Base-by-base conservation (phyloP, 2,113 vertebrate species). In the Psilopogon haemacephalus region DNA sequence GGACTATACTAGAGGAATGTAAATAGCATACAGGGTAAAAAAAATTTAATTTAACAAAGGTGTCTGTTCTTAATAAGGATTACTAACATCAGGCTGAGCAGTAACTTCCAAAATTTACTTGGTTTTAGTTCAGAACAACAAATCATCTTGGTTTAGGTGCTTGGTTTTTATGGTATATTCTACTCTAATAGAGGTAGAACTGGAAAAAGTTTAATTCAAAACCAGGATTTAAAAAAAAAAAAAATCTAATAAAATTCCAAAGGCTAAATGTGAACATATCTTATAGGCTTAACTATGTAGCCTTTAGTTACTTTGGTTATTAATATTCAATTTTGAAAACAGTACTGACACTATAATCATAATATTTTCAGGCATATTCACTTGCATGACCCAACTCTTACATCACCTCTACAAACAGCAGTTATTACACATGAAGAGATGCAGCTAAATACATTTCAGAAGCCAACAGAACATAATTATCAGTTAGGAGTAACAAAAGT, bases 311-410 rank as follows among this genome's bases (percentile, higher is more conserved):
- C 63, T 89, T 55, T 37, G 67, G 63, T 92, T 88, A 67, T 87
- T 95, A 96, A 79, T 82, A 94, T 30, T 88, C 67, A 75, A 27
- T 60, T 86, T 60, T 38, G 62, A 83, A 86, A 94, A 76, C 78
- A 76, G 30, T 33, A 42, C 44, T 87, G 78, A 80, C 74, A 79
- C 32, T 62, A 38, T 70, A 91, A 87, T 75, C 44, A 65, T 44
- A 73, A 72, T 82, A 62, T 90, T 94, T 93, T 84, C 71, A 83
- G 74, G 46, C 52, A 63, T 33, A 65, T 92, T 88, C 74, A 79
- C 77, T 87, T 72, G 33, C 55, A 55, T 82, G 74, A 89, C 79
- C 84, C 71, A 76, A 62, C 70, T 87, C 64, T 85, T 82, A n/a
- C 33, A 73, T 89, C 87, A 54, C 38, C 75, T 86, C 5, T 32